phyloP scores from a whole-genome alignment of 2,113 vertebrate species.

The Steatornis caripensis region DNA sequence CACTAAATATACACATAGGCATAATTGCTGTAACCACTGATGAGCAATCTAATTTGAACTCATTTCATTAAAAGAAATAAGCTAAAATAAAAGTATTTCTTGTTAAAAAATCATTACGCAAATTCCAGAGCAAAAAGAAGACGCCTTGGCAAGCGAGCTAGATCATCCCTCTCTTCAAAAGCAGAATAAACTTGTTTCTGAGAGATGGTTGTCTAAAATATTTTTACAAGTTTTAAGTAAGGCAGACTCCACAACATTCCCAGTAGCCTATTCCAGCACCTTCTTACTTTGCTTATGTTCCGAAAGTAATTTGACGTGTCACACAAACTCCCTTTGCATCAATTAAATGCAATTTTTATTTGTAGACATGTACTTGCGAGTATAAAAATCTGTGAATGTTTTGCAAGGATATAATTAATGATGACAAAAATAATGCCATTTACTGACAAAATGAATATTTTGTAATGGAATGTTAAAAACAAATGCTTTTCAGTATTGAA shows the following conservation, averaged over 20 bases:
- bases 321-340: background rate
- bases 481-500: background rate
- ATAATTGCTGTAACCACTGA: background rate
- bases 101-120: background rate
- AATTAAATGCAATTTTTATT: background rate
- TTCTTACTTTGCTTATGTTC: background rate
- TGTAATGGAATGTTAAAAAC: background rate
- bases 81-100: background rate
- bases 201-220: background rate
- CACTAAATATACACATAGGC: background rate
- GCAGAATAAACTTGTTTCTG: background rate
- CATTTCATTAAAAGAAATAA: background rate
- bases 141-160: background rate
- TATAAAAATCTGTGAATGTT: background rate
- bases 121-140: background rate
- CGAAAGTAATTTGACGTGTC: background rate
- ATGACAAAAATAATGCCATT: background rate
- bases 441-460: background rate
- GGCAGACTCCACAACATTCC: background rate
- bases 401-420: background rate
- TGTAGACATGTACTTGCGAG: background rate
- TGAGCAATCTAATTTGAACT: background rate
- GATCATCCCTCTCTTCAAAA: background rate
- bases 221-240: background rate
- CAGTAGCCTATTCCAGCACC: background rate